Percentiles rank a stretch among this genome's conserved stretches.
These are phyloP conservation scores for Hylaeus volcanicus DNA, from an alignment of 1,140 invertebrate genomes.

Conservation along the genomic window DNA sequence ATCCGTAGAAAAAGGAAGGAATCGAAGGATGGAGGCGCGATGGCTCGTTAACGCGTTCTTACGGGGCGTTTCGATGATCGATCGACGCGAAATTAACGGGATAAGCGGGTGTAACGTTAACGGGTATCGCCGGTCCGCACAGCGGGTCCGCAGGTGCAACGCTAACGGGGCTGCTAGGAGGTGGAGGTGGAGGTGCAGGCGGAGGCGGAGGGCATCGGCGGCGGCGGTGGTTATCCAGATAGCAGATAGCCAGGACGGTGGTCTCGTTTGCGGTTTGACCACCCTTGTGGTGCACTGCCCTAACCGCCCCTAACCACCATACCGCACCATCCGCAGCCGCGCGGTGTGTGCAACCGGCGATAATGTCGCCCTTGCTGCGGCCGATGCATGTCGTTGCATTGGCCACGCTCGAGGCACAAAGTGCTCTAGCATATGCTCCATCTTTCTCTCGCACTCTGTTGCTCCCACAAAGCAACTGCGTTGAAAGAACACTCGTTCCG, in stretches of 20 bases:
- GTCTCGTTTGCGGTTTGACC: constrained; percentile 78
- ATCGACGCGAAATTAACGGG: constrained; percentile 64
- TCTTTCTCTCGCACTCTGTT: not conserved
- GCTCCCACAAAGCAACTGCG: not conserved
- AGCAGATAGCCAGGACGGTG: constrained; percentile 78
- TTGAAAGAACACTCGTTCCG: not conserved
- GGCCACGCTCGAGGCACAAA: constrained; percentile 54
- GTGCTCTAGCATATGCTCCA: constrained; percentile 10
- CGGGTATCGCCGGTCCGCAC: constrained; percentile 41
- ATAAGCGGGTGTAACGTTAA: constrained; percentile 55
- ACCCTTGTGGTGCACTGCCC: constrained; percentile 76
- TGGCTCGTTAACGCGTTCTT: constrained; percentile 48
- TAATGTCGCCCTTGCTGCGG: constrained; percentile 70
- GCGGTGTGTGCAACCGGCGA: constrained; percentile 67
- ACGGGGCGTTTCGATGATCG: constrained; percentile 52
- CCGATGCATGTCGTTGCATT: constrained; percentile 64
- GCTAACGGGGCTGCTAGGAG: constrained; percentile 21
- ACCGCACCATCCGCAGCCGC: constrained; percentile 67
- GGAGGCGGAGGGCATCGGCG: constrained; percentile 41
- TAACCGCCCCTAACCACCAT: constrained; percentile 73
- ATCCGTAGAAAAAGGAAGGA: not conserved
- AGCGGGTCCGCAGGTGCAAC: constrained; percentile 15
- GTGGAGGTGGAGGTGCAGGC: constrained; percentile 52
- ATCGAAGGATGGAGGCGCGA: not conserved
- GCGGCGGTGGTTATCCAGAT: constrained; percentile 78